Conservation (phyloP, 2,113 vertebrate genomes). For the Hassar affinis region DNA sequence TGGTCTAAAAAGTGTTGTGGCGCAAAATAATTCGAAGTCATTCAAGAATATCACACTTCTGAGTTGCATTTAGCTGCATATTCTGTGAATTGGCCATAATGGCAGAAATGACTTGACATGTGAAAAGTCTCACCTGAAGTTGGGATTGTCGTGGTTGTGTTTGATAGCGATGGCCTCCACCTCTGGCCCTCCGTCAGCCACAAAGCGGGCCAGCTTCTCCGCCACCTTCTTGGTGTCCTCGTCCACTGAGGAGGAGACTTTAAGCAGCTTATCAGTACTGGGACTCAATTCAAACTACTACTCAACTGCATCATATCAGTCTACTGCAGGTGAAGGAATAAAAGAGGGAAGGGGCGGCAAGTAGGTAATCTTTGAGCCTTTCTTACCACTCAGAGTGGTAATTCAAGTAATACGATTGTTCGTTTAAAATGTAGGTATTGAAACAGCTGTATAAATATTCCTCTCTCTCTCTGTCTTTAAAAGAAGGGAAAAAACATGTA, state of each 20-base stretch:
- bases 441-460: background rate
- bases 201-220: slow-evolving; percentile 87
- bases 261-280: slow-evolving; percentile 98
- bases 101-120: background rate
- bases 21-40: background rate
- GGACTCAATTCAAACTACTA: slow-evolving; percentile 91
- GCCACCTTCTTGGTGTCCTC: slow-evolving; percentile 85
- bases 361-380: slow-evolving; percentile 44
- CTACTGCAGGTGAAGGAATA: slow-evolving; percentile 82
- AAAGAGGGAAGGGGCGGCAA: slow-evolving; percentile 73
- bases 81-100: background rate
- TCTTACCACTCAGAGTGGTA: background rate
- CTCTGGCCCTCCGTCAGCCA: slow-evolving; percentile 90
- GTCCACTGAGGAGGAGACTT: slow-evolving; percentile 98
- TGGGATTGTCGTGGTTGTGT: slow-evolving; percentile 85
- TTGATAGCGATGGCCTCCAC: slow-evolving; percentile 89
- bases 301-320: slow-evolving; percentile 79
- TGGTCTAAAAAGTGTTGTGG: background rate
- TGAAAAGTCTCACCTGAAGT: slow-evolving; percentile 61
- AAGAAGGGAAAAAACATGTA: background rate
- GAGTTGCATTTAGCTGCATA: background rate
- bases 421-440: background rate
- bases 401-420: background rate
- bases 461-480: background rate
- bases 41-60: background rate